Conservation (phyloP, 2,888 invertebrate genomes). For the Cryptus armator region DNA sequence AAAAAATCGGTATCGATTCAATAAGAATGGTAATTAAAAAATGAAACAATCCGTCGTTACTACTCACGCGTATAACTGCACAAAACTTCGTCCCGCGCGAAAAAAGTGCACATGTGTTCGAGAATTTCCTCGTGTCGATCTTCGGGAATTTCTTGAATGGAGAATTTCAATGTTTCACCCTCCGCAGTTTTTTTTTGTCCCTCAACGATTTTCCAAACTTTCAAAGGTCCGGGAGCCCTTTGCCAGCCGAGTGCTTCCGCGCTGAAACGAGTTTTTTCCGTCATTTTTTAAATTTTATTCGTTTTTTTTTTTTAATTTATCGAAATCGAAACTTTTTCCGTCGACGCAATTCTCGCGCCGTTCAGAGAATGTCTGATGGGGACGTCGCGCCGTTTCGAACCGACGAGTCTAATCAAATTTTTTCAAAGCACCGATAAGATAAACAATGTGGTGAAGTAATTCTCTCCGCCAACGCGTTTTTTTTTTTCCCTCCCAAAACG, state of each 20-base stretch:
- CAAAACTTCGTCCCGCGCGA: slow-evolving; percentile 76
- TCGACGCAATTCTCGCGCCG: no score
- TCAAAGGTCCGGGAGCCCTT: slow-evolving; percentile 76
- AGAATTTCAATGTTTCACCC: slow-evolving; percentile 74
- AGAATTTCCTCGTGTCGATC: slow-evolving; percentile 78
- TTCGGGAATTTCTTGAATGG: slow-evolving; percentile 80
- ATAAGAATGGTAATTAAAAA: no score
- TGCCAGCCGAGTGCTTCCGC: slow-evolving; percentile 58
- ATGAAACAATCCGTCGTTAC: neutral
- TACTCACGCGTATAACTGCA: slow-evolving; percentile 75
- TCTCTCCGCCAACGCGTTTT: no score
- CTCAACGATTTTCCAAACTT: slow-evolving; percentile 77
- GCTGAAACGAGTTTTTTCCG: slow-evolving; percentile 26
- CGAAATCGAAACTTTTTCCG: no score
- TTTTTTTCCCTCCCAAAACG: no score
- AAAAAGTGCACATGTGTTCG: slow-evolving; percentile 76
- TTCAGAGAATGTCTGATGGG: no score
- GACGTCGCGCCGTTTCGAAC: neutral
- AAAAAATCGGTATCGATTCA: no score
- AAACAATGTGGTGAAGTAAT: neutral
- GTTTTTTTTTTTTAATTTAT: no score
- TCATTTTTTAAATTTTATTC: slow-evolving; percentile 28
- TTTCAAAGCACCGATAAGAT: neutral
- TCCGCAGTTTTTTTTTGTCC: slow-evolving; percentile 69
- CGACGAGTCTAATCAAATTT: neutral